Percentiles rank a stretch among this genome's conserved stretches.
Conservation (phyloP, 2,888 invertebrate genomes). For the Zygogramma bicolorata region DNA sequence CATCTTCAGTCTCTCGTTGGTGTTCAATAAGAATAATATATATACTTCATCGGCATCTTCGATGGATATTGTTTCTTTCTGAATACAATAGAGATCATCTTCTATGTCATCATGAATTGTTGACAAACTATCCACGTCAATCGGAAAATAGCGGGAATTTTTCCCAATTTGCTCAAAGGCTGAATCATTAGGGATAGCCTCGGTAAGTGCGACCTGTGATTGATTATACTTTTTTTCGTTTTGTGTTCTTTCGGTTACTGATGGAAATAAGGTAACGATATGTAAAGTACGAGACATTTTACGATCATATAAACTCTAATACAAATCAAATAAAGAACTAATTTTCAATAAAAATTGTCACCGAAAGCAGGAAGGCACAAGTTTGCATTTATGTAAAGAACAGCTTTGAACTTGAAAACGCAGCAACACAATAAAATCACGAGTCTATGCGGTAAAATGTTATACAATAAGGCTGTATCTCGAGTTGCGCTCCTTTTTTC, state of each 20-base stretch:
- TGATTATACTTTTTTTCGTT: neutral
- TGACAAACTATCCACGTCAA: neutral
- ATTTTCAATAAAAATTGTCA: too few relatives aligned
- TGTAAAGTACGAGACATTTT: too few relatives aligned
- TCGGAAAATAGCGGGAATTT: neutral
- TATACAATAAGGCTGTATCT: too few relatives aligned
- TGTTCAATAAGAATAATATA: neutral
- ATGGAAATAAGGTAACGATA: neutral
- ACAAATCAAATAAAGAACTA: too few relatives aligned
- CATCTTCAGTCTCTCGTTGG: neutral
- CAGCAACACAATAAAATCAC: too few relatives aligned
- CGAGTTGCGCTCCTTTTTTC: too few relatives aligned
- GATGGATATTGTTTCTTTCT: neutral
- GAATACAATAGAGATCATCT: neutral
- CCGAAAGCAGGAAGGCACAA: too few relatives aligned
- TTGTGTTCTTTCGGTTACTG: neutral
- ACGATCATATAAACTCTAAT: too few relatives aligned
- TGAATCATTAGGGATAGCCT: neutral
- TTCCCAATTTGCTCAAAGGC: neutral
- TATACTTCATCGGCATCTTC: neutral
- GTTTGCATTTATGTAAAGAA: too few relatives aligned
- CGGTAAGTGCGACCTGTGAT: neutral
- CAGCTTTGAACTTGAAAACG: too few relatives aligned
- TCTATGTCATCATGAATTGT: neutral
- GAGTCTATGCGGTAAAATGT: too few relatives aligned